Base-by-base conservation (phyloP, 2,797 vertebrate species). In the Leptodactylus fallax region DNA sequence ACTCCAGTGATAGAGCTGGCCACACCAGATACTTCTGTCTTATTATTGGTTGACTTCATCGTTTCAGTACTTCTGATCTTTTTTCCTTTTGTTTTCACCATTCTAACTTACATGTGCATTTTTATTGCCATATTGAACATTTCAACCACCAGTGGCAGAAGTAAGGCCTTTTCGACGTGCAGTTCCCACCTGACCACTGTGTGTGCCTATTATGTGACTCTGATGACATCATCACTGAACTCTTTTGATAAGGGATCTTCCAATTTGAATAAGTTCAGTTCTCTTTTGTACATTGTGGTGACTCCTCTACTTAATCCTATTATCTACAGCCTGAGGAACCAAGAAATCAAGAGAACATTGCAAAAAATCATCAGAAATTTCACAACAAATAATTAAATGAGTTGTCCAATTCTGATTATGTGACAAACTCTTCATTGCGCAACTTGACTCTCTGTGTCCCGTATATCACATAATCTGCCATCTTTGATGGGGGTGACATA, bases 151-250 rank as follows among this genome's bases (percentile, higher is more conserved):
- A 79, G 1, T n/a, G 80, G 85, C 47, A 71, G 69, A 7, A 14
- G 51, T 25, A 89, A 89, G 55, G 47, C 55, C 7, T 89, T 89
- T 27, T 87, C 85, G 1, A 89, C 79, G 9, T 83, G 79, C 74
- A 79, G 71, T 47, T 87, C 88, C 0, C 79, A 86, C 63, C 12
- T 89, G 13, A 7, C 36, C 8, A 45, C 53, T 36, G 80, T 89
- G 0, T 86, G 71, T 36, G 69, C 51, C 47, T 86, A 55, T 12
- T 89, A 86, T 53, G 71, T 78, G 16, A 82, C 79, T 6, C 11
- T 82, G 49, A 71, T 89, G 17, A 49, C 10, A 0, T 14, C 58
- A 10, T 86, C 86, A 11, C n/a, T 83, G 60, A 36, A 16, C 19
- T 53, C 84, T 69, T n/a, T 58, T 16, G 45, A 25, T 5, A 47